Evolutionary conservation across 2,797 vertebrate species (phyloP).

Genomic region (Dendrocincla fuliginosa): DNA sequence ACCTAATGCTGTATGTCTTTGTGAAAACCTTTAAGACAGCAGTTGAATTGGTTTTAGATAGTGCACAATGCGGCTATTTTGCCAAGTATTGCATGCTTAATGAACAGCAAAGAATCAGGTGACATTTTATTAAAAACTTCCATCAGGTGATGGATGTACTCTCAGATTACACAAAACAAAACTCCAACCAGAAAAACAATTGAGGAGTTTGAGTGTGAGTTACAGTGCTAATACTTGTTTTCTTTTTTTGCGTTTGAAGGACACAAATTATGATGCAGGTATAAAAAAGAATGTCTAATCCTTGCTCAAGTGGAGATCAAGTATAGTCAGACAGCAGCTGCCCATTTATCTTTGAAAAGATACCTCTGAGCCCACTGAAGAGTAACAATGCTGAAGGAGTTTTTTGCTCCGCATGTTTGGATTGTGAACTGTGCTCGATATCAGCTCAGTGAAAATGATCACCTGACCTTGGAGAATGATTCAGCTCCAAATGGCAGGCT

Average conservation of each 20-base stretch:
- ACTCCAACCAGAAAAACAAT: not conserved
- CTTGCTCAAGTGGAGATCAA: not conserved
- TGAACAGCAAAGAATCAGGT: not conserved
- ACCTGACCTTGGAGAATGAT: not conserved
- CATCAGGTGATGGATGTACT: not conserved
- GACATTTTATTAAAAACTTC: not conserved
- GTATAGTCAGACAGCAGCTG: not conserved
- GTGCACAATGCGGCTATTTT: not conserved
- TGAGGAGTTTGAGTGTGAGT: not conserved
- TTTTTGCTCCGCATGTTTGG: not conserved
- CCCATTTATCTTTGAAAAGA: not conserved
- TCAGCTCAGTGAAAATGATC: not conserved
- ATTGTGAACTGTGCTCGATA: not conserved
- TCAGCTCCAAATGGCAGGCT: constrained; percentile 10
- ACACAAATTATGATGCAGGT: not conserved
- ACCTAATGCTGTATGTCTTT: not conserved
- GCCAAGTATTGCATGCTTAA: not conserved
- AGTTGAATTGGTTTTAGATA: not conserved
- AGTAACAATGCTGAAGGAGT: not conserved
- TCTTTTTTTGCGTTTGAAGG: not conserved
- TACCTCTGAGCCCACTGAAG: not conserved
- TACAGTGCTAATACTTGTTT: not conserved
- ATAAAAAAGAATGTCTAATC: not conserved
- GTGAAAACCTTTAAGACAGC: not conserved
- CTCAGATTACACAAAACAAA: not conserved